Evolutionary conservation across 2,797 vertebrate species (phyloP), one percentile per base, ranked within the genome.

Genomic region (Danionella dracula): DNA sequence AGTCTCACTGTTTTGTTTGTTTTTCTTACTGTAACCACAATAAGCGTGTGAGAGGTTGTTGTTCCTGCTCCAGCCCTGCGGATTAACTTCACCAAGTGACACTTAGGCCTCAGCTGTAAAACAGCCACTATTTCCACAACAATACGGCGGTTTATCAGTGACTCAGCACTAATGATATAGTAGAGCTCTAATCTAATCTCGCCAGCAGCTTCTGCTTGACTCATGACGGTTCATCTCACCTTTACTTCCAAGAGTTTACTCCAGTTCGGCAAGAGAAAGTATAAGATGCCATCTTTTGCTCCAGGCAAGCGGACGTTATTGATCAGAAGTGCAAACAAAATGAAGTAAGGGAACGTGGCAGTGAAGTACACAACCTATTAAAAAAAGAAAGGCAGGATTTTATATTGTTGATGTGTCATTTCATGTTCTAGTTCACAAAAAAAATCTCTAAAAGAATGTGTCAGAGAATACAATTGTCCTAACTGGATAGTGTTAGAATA

Each of bases 291-390:
- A 7, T 83, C 37, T 63, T 65, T 82, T n/a, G 89, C 88, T 60
- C 89, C 89, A 8, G 89, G 88, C 13, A 91, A 84, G 73, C 83
- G 87, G 45, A 86, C 82, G 17, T 89, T 91, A 78, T 90, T 90
- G 51, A 90, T 80, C 56, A 91, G 77, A 66, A 91, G 70, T 8
- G 83, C 86, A n/a, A 89, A 78, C 58, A 91, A 72, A 53, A 90
- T 79, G 61, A 90, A 70, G 76, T 90, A 91, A 0, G 89, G 88
- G 63, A 90, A 90, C 1, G 84, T 17, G 5, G 85, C 87, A 0
- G 88, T 90, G 74, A 90, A 89, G 71, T 88, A 89, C 63, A 89
- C 87, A 45, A 88, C 87, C 88, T 89, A 68, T 11, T 13, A n/a
- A 81, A 32, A 72, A 10, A 44, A 48, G 35, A 2, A 27, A 56